Evolutionary conservation across 2,888 invertebrate genomes (phyloP).

Genomic region (Eupithecia tripunctaria): DNA sequence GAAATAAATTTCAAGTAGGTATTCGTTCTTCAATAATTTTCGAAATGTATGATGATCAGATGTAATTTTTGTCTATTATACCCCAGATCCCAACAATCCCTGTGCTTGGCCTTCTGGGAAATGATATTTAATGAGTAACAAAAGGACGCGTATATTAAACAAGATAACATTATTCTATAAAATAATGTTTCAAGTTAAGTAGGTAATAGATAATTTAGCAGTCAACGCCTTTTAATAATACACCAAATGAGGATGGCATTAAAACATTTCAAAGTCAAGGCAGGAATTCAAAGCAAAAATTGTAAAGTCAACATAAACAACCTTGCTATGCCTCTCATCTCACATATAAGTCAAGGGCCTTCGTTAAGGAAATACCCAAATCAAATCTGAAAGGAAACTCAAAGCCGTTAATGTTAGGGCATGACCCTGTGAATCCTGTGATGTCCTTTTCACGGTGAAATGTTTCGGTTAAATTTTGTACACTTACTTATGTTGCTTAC

Average conservation of each 20-base stretch:
- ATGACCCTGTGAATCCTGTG: conserved; percentile 39
- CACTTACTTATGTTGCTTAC: not conserved
- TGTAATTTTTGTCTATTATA: too few relatives aligned
- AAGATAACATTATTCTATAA: not conserved
- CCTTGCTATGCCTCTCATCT: conserved; percentile 31
- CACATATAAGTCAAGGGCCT: conserved; percentile 37
- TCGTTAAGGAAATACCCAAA: conserved; percentile 43
- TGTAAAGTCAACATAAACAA: conserved; percentile 50
- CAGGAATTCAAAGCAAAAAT: conserved; percentile 52
- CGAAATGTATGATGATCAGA: too few relatives aligned
- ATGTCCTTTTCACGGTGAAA: conserved; percentile 31
- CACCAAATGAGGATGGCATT: conserved; percentile 37
- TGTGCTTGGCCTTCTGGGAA: too few relatives aligned
- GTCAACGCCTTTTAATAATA: conserved; percentile 36
- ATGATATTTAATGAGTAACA: too few relatives aligned
- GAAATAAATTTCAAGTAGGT: too few relatives aligned
- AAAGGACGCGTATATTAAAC: too few relatives aligned
- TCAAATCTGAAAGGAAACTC: conserved; percentile 39
- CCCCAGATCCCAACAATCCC: too few relatives aligned
- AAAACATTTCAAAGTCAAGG: conserved; percentile 51
- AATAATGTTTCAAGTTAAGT: not conserved
- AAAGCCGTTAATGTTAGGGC: conserved; percentile 39
- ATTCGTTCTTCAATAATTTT: too few relatives aligned
- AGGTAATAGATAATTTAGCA: not conserved
- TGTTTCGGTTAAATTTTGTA: conserved; percentile 6